These are phyloP conservation scores for Odontomyia ornata DNA, from an alignment of 2,888 invertebrate genomes.

Conservation along the genomic window DNA sequence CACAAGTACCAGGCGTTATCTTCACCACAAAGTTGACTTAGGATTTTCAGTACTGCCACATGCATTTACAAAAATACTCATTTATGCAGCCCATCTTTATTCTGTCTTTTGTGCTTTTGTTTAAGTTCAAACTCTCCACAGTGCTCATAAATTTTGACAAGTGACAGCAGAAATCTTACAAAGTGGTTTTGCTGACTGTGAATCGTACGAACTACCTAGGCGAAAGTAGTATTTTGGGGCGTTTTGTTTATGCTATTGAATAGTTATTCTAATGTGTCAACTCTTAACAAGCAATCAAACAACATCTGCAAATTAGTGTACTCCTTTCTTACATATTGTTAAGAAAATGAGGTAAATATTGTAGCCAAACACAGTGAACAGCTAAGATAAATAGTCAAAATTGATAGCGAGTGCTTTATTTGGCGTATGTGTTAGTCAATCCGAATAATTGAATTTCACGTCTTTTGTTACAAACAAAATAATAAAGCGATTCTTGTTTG, in stretches of 20 bases:
- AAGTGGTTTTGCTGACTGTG: conserved; percentile 23
- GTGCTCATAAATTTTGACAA: conserved; percentile 5
- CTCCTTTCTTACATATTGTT: too few relatives aligned
- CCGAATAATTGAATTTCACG: too few relatives aligned
- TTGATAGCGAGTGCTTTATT: background rate
- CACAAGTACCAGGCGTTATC: background rate
- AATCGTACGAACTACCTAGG: background rate
- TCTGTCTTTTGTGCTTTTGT: too few relatives aligned
- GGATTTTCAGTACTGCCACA: background rate
- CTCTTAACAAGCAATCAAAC: too few relatives aligned
- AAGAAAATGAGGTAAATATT: conserved; percentile 37
- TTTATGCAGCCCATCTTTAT: background rate
- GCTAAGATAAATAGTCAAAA: background rate
- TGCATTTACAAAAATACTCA: background rate
- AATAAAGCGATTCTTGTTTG: background rate
- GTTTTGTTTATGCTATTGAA: background rate
- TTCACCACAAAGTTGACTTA: background rate
- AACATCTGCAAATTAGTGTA: too few relatives aligned
- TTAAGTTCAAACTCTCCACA: background rate
- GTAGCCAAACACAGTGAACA: background rate
- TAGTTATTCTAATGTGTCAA: too few relatives aligned
- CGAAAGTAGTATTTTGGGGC: background rate
- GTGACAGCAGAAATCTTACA: conserved; percentile 24
- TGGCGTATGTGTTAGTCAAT: background rate
- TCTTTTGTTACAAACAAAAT: background rate